Percentiles rank a stretch among this genome's conserved stretches.
Conservation (phyloP, 2,797 vertebrate species). For the Sciurus vulgaris region DNA sequence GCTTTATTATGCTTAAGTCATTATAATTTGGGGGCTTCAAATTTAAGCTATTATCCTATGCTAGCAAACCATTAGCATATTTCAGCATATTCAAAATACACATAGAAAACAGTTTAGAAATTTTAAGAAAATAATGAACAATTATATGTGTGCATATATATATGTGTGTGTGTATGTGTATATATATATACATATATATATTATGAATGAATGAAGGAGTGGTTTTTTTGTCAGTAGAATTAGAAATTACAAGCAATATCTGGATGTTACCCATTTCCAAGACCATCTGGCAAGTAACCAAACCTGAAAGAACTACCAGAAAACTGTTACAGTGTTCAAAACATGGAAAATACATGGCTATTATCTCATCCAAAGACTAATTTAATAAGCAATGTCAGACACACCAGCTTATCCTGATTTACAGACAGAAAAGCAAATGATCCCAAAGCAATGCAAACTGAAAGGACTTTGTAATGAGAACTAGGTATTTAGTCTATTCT, state of each 20-base stretch:
- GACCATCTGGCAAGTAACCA: background rate
- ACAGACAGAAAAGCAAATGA: background rate
- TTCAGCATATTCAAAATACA: background rate
- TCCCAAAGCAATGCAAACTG: background rate
- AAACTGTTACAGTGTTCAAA: background rate
- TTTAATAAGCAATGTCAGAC: background rate
- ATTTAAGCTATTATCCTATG: background rate
- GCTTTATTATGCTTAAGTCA: background rate
- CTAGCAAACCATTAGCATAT: background rate
- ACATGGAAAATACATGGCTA: background rate
- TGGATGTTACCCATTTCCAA: background rate
- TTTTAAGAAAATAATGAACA: background rate
- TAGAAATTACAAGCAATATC: background rate
- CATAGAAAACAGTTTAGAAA: background rate
- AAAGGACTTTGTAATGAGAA: background rate
- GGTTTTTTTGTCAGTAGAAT: background rate
- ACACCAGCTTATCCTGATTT: background rate
- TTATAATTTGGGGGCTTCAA: background rate
- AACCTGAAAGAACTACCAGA: background rate
- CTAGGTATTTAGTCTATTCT: background rate
- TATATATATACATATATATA: background rate
- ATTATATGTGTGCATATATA: background rate
- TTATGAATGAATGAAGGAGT: background rate
- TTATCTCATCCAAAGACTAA: background rate
- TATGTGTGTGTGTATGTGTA: too few relatives aligned